These are phyloP conservation scores for Protobothrops mucrosquamatus DNA, from an alignment of 2,113 vertebrate genomes.

Conservation along the genomic window DNA sequence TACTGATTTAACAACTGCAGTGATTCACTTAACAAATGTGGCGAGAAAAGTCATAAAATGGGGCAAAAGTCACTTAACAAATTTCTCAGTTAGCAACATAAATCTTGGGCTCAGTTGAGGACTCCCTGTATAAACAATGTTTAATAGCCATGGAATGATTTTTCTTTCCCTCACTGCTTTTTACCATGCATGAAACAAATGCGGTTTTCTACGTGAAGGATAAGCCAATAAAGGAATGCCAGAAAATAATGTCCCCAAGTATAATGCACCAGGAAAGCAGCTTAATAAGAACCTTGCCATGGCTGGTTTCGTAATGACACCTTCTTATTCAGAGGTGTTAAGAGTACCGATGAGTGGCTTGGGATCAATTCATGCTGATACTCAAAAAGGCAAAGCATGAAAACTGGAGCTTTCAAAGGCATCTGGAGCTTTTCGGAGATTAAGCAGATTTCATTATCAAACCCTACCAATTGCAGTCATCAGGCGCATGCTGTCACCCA, in stretches of 20 bases:
- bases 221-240: slow-evolving; percentile 65
- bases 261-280: slow-evolving; percentile 66
- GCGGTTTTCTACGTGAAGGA: slow-evolving; percentile 51
- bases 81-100: too few relatives aligned
- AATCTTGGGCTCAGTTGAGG: too few relatives aligned
- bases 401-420: slow-evolving; percentile 45
- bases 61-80: too few relatives aligned
- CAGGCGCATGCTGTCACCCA: slow-evolving; percentile 29
- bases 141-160: slow-evolving; percentile 48
- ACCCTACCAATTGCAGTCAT: slow-evolving; percentile 14
- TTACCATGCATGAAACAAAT: slow-evolving; percentile 60
- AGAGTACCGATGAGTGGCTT: slow-evolving; percentile 49
- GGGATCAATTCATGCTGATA: slow-evolving; percentile 66
- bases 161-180: slow-evolving; percentile 32
- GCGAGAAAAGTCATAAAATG: too few relatives aligned
- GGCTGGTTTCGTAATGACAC: slow-evolving; percentile 71
- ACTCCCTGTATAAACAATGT: slow-evolving; percentile 43
- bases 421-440: slow-evolving; percentile 60
- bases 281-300: slow-evolving; percentile 68
- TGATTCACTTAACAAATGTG: too few relatives aligned
- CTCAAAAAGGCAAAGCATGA: slow-evolving; percentile 31
- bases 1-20: too few relatives aligned
- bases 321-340: slow-evolving; percentile 68
- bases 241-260: slow-evolving; percentile 52
- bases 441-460: slow-evolving; percentile 53